These are phyloP conservation scores for Cylloceria caligata DNA, from an alignment of 2,888 invertebrate genomes.

Conservation along the genomic window DNA sequence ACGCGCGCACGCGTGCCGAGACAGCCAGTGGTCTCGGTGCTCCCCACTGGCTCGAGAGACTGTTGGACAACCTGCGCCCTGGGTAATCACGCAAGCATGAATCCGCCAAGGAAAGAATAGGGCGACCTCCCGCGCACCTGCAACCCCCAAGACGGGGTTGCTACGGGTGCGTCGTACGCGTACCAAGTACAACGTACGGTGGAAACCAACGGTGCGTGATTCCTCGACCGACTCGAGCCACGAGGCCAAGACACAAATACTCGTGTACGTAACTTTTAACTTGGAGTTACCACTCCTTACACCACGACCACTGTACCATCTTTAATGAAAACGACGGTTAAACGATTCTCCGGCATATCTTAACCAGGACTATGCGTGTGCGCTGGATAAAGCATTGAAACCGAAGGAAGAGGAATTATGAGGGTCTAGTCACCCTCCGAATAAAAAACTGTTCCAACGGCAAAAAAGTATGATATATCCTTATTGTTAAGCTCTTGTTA, in stretches of 20 bases:
- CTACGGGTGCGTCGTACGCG: conserved; percentile 45
- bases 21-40: conserved; percentile 45
- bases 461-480: neutral
- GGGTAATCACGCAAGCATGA: conserved; percentile 83
- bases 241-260: conserved; percentile 14
- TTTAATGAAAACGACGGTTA: conserved; percentile 1
- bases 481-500: too few species aligned
- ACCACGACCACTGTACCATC: neutral
- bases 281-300: neutral
- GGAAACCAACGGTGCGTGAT: conserved; percentile 79
- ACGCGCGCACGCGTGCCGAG: conserved; percentile 42
- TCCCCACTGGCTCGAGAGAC: conserved; percentile 49
- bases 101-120: conserved; percentile 78
- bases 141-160: conserved; percentile 82
- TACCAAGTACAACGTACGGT: conserved; percentile 42
- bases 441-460: neutral
- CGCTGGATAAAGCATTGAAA: neutral
- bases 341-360: neutral
- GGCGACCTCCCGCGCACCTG: conserved; percentile 79
- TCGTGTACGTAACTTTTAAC: conserved; percentile 1
- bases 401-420: neutral
- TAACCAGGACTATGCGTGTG: neutral
- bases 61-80: conserved; percentile 72
- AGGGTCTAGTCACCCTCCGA: neutral
- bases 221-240: conserved; percentile 80